Base-by-base conservation (phyloP, 2,113 vertebrate species). In the Plotosus lineatus region DNA sequence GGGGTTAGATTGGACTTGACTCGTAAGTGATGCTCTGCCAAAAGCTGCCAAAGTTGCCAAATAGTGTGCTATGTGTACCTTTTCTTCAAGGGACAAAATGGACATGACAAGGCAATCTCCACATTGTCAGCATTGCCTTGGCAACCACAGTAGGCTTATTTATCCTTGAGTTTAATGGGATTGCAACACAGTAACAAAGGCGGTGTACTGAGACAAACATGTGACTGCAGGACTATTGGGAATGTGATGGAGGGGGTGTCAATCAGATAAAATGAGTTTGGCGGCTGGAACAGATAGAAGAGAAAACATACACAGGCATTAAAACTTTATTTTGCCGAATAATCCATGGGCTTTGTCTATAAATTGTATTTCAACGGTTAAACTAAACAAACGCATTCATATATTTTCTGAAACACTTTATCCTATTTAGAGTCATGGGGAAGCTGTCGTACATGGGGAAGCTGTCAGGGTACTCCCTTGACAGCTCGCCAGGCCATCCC, bases 41-140 rank as follows among this genome's bases (percentile, higher is more conserved):
- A 86, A 81, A 89, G 87, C 87, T 88, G 89, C 89, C 86, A 89
- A 85, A 81, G 77, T 87, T 93, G 91, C 91, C 92, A 92, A 89
- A 88, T 88, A 51, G 84, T 86, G 84, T 89, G 85, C 87, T 83
- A 87, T 87, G 84, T 80, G 88, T 88, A 87, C 87, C 87, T 87
- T 90, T 90, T 91, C 88, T 87, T 88, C 89, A 85, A 56, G 65
- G 86, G 90, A 92, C 90, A 92, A 92, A 93, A 90, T 87, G 90
- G 90, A 93, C 92, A 92, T 93, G 92, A 93, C 91, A 93, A 91
- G 91, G 90, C 91, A 93, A 93, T 93, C 88, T 88, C 89, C 90
- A 89, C 89, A 90, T 91, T 90, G 89, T 90, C 92, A 90, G 90
- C 85, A 89, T 92, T 89, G 85, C 90, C 89, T 90, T 90, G 89